Evolutionary conservation across 2,113 vertebrate genomes (phyloP).

Genomic region (Verasper variegatus): DNA sequence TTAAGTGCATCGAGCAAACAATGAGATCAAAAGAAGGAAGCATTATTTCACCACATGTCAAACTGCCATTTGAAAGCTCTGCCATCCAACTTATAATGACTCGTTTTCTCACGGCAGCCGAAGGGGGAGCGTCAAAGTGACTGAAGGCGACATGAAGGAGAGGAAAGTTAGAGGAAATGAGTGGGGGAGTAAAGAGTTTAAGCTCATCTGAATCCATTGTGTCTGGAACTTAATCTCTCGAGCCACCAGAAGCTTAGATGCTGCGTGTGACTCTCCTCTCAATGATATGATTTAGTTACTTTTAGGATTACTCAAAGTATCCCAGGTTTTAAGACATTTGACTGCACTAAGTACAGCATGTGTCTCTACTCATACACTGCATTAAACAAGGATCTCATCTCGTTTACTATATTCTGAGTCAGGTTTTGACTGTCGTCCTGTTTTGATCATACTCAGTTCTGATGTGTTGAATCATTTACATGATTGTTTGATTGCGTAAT

Average conservation of each 20-base stretch:
- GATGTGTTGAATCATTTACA: too few relatives aligned
- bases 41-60: slow-evolving; percentile 46
- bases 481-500: background rate
- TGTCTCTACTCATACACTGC: background rate
- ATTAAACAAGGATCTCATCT: background rate
- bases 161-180: slow-evolving; percentile 48
- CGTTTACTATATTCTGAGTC: too few relatives aligned
- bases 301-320: slow-evolving; percentile 50
- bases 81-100: slow-evolving; percentile 54
- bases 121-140: slow-evolving; percentile 60
- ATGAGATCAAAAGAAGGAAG: slow-evolving; percentile 37
- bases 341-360: slow-evolving; percentile 17
- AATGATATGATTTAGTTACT: slow-evolving; percentile 65
- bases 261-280: slow-evolving; percentile 63
- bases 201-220: slow-evolving; percentile 68
- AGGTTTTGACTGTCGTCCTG: too few relatives aligned
- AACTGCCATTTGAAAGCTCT: slow-evolving; percentile 45
- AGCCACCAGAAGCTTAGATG: slow-evolving; percentile 62
- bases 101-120: slow-evolving; percentile 58
- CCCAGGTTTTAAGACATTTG: slow-evolving; percentile 36
- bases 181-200: slow-evolving; percentile 63
- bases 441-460: too few relatives aligned
- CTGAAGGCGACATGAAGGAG: slow-evolving; percentile 21
- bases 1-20: slow-evolving; percentile 19
- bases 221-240: slow-evolving; percentile 65